phyloP scores from a whole-genome alignment of 2,888 invertebrate species.

The Folsomia manolachei region DNA sequence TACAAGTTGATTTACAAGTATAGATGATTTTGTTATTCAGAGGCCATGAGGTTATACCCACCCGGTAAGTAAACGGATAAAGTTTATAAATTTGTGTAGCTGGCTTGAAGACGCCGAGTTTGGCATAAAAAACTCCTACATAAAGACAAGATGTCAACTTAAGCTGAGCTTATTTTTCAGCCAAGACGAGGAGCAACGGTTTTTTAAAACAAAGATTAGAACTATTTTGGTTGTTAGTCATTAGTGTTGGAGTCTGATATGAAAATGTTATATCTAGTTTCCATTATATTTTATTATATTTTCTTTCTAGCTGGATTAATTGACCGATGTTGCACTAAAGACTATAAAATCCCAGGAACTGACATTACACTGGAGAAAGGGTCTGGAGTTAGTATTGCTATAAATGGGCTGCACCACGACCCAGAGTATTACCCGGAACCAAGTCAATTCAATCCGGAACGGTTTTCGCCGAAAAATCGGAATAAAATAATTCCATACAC shows the following conservation, averaged over 20 bases:
- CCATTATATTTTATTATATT: too few species aligned
- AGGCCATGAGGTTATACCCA: conserved; percentile 58
- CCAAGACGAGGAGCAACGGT: too few species aligned
- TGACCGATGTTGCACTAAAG: conserved; percentile 54
- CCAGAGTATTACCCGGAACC: not conserved
- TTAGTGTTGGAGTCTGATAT: too few species aligned
- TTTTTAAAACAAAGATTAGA: too few species aligned
- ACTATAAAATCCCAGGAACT: conserved; percentile 58
- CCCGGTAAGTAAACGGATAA: conserved; percentile 55
- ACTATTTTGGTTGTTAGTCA: too few species aligned
- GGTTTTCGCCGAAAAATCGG: conserved; percentile 5
- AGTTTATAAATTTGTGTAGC: too few species aligned
- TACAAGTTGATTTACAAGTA: not conserved
- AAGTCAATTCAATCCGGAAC: not conserved
- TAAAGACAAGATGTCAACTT: too few species aligned
- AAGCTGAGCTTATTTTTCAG: too few species aligned
- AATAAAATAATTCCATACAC: not conserved
- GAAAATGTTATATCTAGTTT: too few species aligned
- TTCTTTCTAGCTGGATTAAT: too few species aligned
- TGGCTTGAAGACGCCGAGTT: too few species aligned
- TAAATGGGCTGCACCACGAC: conserved; percentile 54
- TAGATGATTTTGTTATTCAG: conserved; percentile 48
- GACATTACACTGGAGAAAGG: conserved; percentile 59
- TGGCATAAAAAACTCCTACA: too few species aligned
- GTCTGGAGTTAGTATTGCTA: conserved; percentile 59